Percentiles rank a stretch among this genome's conserved stretches.
These are phyloP conservation scores for Scaptodrosophila latifasciaeformis DNA, from an alignment of 2,888 invertebrate genomes.

Conservation along the genomic window DNA sequence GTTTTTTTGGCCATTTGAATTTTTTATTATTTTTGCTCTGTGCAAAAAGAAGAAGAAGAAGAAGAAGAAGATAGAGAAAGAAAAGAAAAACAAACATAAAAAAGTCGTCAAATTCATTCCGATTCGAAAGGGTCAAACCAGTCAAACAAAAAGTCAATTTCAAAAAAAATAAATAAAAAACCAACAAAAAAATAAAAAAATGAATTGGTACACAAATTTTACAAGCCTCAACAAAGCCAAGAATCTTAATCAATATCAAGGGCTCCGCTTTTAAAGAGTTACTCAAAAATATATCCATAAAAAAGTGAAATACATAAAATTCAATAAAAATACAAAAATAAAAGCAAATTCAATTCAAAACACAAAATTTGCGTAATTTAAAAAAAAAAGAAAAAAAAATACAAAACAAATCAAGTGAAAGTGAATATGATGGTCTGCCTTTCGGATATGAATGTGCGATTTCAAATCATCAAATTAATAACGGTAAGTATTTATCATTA, in stretches of 20 bases:
- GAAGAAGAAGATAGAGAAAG: slow-evolving; percentile 3
- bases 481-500: slow-evolving; percentile 58
- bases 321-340: too few relatives aligned
- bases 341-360: too few relatives aligned
- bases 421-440: slow-evolving; percentile 54
- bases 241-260: too few relatives aligned
- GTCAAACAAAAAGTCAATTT: slow-evolving; percentile 28
- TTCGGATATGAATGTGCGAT: slow-evolving; percentile 63
- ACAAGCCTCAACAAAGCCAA: slow-evolving; percentile 10
- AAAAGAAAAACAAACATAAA: slow-evolving; percentile 9
- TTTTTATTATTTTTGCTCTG: slow-evolving; percentile 30
- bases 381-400: too few relatives aligned
- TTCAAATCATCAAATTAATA: slow-evolving; percentile 58
- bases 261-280: too few relatives aligned
- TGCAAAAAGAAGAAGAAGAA: slow-evolving; percentile 12
- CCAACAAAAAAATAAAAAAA: slow-evolving; percentile 20
- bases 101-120: slow-evolving; percentile 6
- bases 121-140: slow-evolving; percentile 11
- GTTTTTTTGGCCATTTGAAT: too few relatives aligned
- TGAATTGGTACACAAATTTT: slow-evolving; percentile 34
- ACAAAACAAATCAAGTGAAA: slow-evolving; percentile 61
- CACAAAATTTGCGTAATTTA: too few relatives aligned
- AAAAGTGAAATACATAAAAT: too few relatives aligned
- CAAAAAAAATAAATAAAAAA: slow-evolving; percentile 7
- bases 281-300: too few relatives aligned